Percentiles rank a stretch among this genome's conserved stretches.
These are phyloP conservation scores for Euura lappo DNA, from an alignment of 1,140 invertebrate genomes.

Conservation along the genomic window DNA sequence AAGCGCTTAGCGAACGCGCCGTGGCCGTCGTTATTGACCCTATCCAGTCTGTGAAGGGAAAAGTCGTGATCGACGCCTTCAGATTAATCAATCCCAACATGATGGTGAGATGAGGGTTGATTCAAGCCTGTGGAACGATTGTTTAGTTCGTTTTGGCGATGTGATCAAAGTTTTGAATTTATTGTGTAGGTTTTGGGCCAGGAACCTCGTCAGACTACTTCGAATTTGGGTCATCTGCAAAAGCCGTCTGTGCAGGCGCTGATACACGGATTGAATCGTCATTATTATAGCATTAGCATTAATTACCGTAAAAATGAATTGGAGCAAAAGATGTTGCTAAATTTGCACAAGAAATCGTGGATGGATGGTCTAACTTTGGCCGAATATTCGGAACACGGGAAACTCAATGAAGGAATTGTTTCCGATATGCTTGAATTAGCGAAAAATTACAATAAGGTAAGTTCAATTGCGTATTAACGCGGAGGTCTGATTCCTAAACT, in stretches of 20 bases:
- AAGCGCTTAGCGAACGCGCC: conserved; percentile 96
- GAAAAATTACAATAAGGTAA: conserved; percentile 97
- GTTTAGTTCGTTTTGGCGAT: too few species aligned
- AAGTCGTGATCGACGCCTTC: conserved; percentile 95
- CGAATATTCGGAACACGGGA: conserved; percentile 95
- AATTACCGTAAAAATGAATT: conserved; percentile 99
- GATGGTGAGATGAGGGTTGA: conserved; percentile 69
- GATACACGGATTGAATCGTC: conserved; percentile 98
- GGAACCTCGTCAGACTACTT: conserved; percentile 98
- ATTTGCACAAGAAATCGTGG: conserved; percentile 99
- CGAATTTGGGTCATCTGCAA: conserved; percentile 97
- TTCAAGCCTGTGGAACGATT: too few species aligned
- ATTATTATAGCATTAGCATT: conserved; percentile 99
- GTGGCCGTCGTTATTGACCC: conserved; percentile 99
- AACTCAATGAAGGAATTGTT: conserved; percentile 90
- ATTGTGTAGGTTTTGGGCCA: conserved; percentile 80
- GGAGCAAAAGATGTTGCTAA: conserved; percentile 99
- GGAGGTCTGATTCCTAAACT: too few species aligned
- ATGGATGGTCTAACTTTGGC: conserved; percentile 96
- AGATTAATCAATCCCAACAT: conserved; percentile 98
- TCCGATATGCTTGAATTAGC: conserved; percentile 97
- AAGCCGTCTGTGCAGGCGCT: conserved; percentile 99
- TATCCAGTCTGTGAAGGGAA: conserved; percentile 98
- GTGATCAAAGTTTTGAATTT: conserved; percentile 8
- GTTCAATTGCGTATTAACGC: not conserved